These are phyloP conservation scores for Ectemnius lituratus DNA, from an alignment of 2,888 invertebrate species.

Conservation along the genomic window DNA sequence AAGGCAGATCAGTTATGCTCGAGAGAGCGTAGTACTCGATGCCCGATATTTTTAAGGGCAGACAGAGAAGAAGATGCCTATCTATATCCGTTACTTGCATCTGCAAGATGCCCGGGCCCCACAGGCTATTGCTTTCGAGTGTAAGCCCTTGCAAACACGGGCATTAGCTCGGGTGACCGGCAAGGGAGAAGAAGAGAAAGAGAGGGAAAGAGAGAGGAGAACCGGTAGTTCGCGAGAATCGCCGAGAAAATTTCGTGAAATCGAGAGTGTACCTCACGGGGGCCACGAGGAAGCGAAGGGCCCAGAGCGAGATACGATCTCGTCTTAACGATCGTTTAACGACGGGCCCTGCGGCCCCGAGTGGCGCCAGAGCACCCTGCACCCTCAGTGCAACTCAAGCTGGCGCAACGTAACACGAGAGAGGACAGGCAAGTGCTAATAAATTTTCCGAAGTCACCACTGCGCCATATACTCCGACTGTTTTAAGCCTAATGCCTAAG, in stretches of 20 bases:
- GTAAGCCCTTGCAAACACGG: slow-evolving; percentile 25
- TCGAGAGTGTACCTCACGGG: slow-evolving; percentile 35
- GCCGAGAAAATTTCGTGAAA: slow-evolving; percentile 56
- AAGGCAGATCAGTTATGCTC: not conserved
- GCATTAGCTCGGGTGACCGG: slow-evolving; percentile 17
- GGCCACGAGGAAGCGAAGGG: slow-evolving; percentile 16
- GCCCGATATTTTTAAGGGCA: slow-evolving; percentile 2
- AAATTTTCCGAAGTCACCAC: slow-evolving; percentile 57
- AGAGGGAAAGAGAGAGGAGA: too few species aligned
- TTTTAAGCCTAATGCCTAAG: slow-evolving; percentile 46
- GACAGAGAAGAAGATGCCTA: not conserved
- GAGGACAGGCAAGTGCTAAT: slow-evolving; percentile 47
- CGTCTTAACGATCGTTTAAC: slow-evolving; percentile 73
- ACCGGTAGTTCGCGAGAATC: slow-evolving; percentile 45
- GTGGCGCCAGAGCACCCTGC: slow-evolving; percentile 70
- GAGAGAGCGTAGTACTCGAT: not conserved
- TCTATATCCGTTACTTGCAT: slow-evolving; percentile 9
- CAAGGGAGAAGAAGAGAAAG: too few species aligned
- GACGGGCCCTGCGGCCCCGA: slow-evolving; percentile 65
- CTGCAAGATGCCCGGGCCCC: not conserved
- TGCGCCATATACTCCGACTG: slow-evolving; percentile 42
- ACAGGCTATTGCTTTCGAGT: slow-evolving; percentile 41
- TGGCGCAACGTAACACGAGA: slow-evolving; percentile 42
- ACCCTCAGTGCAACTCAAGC: slow-evolving; percentile 25
- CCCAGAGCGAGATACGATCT: slow-evolving; percentile 68